A percentile compares a stretch with the other conserved stretches of the same genome.
Evolutionary conservation across 2,888 invertebrate genomes (phyloP).

Genomic region (Luperina testacea): DNA sequence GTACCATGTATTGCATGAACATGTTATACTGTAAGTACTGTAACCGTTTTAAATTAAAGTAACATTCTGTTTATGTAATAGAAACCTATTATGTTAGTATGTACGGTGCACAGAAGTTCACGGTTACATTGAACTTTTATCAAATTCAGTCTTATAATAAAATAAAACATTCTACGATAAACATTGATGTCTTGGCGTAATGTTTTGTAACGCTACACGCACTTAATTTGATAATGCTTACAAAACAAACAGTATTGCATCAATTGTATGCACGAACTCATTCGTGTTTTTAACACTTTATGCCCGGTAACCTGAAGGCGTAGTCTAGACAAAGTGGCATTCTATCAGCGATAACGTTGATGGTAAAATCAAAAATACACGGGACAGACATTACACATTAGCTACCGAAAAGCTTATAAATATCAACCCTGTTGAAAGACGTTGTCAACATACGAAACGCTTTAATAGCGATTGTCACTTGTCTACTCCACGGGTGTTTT

Average conservation of each 20-base stretch:
- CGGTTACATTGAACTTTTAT: constrained; percentile 58
- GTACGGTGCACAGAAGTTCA: constrained; percentile 38
- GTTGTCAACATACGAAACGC: background rate
- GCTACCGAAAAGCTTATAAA: background rate
- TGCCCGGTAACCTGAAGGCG: background rate
- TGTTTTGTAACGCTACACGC: constrained; percentile 34
- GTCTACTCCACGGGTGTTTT: background rate
- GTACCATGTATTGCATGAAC: background rate
- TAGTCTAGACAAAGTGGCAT: background rate
- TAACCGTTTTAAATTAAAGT: constrained; percentile 8
- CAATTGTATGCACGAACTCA: background rate
- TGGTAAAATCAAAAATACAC: background rate
- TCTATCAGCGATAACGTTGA: background rate
- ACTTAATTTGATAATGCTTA: constrained; percentile 12
- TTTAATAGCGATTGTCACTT: background rate
- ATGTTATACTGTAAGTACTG: background rate
- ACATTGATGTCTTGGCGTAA: constrained; percentile 20
- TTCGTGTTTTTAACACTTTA: background rate
- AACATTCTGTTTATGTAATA: constrained; percentile 11
- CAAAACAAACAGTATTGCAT: background rate
- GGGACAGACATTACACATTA: background rate
- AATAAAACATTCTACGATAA: constrained; percentile 32
- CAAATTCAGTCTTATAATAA: constrained; percentile 35
- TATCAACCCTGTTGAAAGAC: background rate
- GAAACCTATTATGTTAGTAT: background rate